Percentiles rank a stretch among this genome's conserved stretches.
These are phyloP conservation scores for Pterobdella sp. DNA, from an alignment of 2,888 invertebrate genomes.

Conservation along the genomic window DNA sequence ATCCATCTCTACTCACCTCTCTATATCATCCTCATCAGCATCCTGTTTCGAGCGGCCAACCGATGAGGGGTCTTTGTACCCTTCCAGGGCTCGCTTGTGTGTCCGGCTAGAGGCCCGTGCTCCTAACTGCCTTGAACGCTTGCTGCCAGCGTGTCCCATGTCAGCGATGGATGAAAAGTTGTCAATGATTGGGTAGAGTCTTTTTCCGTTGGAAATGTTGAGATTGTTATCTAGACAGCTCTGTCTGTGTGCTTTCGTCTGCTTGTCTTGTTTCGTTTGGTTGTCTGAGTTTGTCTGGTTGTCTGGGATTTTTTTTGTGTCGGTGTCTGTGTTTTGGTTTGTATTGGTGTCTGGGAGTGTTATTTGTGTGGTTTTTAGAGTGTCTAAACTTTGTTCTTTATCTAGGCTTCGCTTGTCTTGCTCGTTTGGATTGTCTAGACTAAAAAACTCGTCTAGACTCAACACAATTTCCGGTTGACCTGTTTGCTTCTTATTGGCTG, in stretches of 20 bases:
- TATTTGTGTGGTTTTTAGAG: too few species aligned
- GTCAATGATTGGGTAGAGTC: neutral
- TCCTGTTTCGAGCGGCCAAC: neutral
- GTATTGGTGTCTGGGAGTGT: too few species aligned
- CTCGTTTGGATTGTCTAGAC: too few species aligned
- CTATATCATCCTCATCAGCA: neutral
- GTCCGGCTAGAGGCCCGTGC: neutral
- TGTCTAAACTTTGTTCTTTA: too few species aligned
- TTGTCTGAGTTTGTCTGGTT: neutral
- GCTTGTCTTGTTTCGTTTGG: neutral
- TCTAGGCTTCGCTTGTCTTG: too few species aligned
- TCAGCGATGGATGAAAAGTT: neutral
- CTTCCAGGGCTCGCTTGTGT: neutral
- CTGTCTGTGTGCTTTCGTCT: neutral
- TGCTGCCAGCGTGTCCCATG: conserved; percentile 27
- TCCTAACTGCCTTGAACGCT: conserved; percentile 11
- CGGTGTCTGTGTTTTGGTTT: too few species aligned
- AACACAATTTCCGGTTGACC: too few species aligned
- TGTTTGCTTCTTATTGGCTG: too few species aligned
- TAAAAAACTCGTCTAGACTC: too few species aligned
- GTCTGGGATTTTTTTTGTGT: neutral
- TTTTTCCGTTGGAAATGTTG: neutral
- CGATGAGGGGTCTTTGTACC: neutral
- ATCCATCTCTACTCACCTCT: neutral
- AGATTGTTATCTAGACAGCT: neutral